Evolutionary conservation across 2,113 vertebrate species (phyloP).

Genomic region (Caloenas nicobarica): DNA sequence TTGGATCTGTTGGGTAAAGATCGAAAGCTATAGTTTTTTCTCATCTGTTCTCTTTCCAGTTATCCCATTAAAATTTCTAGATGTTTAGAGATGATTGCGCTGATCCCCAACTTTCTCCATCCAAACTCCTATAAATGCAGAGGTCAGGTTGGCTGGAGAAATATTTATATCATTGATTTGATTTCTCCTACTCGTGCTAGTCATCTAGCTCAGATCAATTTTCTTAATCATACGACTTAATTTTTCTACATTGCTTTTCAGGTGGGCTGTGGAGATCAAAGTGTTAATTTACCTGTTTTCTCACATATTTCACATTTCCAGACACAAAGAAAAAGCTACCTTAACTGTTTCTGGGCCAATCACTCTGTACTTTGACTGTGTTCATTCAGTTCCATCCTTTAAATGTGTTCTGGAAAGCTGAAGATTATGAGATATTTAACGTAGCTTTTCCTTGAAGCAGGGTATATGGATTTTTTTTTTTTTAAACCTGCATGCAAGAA

Average conservation of each 20-base stretch:
- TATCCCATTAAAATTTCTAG: conserved; percentile 30
- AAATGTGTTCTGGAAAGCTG: not conserved
- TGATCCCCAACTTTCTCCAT: conserved; percentile 9
- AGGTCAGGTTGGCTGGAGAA: conserved; percentile 37
- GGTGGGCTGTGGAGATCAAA: not conserved
- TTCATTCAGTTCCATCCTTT: not conserved
- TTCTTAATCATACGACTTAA: conserved; percentile 51
- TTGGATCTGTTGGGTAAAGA: not conserved
- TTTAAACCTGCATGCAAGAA: not conserved
- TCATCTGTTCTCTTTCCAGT: conserved; percentile 12
- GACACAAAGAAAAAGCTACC: not conserved
- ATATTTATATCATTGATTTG: conserved; percentile 50
- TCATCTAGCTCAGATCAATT: conserved; percentile 3
- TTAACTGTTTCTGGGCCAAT: not conserved
- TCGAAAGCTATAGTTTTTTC: not conserved
- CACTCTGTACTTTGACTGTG: not conserved
- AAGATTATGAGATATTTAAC: not conserved
- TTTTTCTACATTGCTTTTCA: not conserved
- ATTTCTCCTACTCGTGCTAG: not conserved
- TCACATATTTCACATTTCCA: conserved; percentile 11
- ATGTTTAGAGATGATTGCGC: conserved; percentile 28
- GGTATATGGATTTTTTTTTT: not conserved
- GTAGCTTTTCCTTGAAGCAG: not conserved
- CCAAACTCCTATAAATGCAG: not conserved
- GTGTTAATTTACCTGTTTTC: not conserved